Percentiles rank a stretch among this genome's conserved stretches.
These are phyloP conservation scores for Leucophenga maculata DNA, from an alignment of 2,888 invertebrate genomes.

Conservation along the genomic window DNA sequence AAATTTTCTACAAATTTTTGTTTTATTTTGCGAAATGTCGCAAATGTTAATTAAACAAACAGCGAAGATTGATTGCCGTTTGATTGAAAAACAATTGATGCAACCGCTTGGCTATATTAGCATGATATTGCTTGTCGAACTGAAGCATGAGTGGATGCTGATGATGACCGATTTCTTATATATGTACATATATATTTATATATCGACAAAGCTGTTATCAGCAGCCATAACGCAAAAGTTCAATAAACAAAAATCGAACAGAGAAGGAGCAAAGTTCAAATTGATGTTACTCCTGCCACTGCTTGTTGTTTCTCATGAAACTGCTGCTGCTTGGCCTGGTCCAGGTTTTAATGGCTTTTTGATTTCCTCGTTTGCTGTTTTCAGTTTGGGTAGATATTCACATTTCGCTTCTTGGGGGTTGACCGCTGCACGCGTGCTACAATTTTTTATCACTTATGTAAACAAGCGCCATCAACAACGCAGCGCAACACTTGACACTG, in stretches of 20 bases:
- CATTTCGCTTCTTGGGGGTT: constrained; percentile 22
- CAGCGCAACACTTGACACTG: constrained; percentile 58
- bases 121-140: constrained; percentile 59
- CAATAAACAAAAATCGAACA: constrained; percentile 34
- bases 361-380: constrained; percentile 53
- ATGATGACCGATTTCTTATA: neutral
- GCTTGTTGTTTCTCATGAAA: constrained; percentile 6
- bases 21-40: constrained; percentile 33
- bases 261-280: constrained; percentile 5
- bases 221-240: constrained; percentile 50
- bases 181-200: constrained; percentile 25
- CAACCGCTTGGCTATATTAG: constrained; percentile 62
- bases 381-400: constrained; percentile 34
- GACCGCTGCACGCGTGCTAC: constrained; percentile 31
- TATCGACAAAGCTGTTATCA: constrained; percentile 48
- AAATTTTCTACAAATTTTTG: neutral
- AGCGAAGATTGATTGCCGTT: constrained; percentile 69
- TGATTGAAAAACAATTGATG: constrained; percentile 72
- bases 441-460: constrained; percentile 67
- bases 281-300: constrained; percentile 12
- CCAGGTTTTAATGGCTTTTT: constrained; percentile 66
- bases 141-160: neutral
- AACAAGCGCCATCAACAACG: constrained; percentile 60
- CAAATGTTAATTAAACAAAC: constrained; percentile 62
- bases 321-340: no score